These are phyloP conservation scores for Spodoptera picta DNA, from an alignment of 2,888 invertebrate species.

Conservation along the genomic window DNA sequence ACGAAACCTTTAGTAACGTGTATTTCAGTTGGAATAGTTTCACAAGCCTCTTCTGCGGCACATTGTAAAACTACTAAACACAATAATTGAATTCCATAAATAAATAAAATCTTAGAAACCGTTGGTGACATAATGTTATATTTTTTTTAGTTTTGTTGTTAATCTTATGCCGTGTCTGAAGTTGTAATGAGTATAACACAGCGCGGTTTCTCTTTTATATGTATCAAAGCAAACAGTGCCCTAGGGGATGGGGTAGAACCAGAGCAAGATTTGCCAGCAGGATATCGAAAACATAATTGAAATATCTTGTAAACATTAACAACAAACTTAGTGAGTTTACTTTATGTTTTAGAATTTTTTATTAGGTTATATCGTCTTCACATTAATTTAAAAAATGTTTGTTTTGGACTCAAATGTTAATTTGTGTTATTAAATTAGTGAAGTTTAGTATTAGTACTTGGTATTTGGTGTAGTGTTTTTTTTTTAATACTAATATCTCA, in stretches of 20 bases:
- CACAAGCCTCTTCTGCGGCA: constrained; percentile 92
- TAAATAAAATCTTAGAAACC: constrained; percentile 42
- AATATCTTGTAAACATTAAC: constrained; percentile 61
- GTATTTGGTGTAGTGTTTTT: too few species aligned
- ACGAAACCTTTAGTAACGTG: constrained; percentile 93
- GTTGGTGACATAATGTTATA: constrained; percentile 46
- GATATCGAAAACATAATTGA: constrained; percentile 65
- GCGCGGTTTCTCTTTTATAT: constrained; percentile 46
- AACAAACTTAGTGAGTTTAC: constrained; percentile 9
- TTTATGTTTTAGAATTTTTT: background rate
- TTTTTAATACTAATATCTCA: too few species aligned
- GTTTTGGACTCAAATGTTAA: too few species aligned
- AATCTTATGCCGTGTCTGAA: constrained; percentile 17
- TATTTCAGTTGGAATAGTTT: constrained; percentile 95
- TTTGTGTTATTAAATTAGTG: too few species aligned
- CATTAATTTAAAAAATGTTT: too few species aligned
- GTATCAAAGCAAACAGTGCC: background rate
- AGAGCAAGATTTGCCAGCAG: constrained; percentile 63
- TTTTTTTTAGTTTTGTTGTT: constrained; percentile 13
- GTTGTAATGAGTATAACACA: constrained; percentile 35
- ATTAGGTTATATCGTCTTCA: too few species aligned
- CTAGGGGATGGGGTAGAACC: constrained; percentile 44
- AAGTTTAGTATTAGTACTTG: too few species aligned
- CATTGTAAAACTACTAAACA: constrained; percentile 54
- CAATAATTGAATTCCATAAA: constrained; percentile 53